These are phyloP conservation scores for Tarsius wallacei DNA, from an alignment of 2,797 vertebrate genomes.

Conservation along the genomic window DNA sequence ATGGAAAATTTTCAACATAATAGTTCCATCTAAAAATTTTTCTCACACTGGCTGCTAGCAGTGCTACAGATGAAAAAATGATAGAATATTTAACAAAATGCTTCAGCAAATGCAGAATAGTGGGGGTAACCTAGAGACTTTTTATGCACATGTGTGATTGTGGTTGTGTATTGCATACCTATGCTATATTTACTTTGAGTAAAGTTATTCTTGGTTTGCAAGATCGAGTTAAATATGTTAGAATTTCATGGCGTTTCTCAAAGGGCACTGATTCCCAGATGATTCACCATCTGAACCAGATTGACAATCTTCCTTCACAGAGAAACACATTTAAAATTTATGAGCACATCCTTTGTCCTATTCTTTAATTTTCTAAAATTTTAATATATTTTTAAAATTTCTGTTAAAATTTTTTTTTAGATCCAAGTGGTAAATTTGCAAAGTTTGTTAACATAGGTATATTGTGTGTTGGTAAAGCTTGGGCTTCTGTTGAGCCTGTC, in stretches of 20 bases:
- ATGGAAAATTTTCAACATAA: slow-evolving; percentile 55
- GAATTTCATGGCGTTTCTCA: slow-evolving; percentile 63
- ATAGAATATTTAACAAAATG: neutral
- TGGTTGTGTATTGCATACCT: slow-evolving; percentile 46
- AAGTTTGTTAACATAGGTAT: too few species aligned
- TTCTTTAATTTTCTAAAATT: neutral
- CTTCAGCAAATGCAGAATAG: slow-evolving; percentile 47
- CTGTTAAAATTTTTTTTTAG: too few species aligned
- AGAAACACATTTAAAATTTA: slow-evolving; percentile 69
- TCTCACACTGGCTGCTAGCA: slow-evolving; percentile 5
- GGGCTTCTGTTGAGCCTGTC: too few species aligned
- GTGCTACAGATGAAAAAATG: slow-evolving; percentile 29
- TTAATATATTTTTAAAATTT: too few species aligned
- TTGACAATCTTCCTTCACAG: neutral
- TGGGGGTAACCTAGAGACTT: slow-evolving; percentile 63
- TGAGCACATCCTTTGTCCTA: neutral
- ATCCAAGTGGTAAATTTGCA: too few species aligned
- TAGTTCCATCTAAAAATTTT: slow-evolving; percentile 55
- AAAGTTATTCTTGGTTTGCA: slow-evolving; percentile 63
- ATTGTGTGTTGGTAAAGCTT: too few species aligned
- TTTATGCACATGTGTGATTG: neutral
- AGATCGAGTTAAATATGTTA: slow-evolving; percentile 59
- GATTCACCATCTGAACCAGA: slow-evolving; percentile 48
- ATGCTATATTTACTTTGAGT: slow-evolving; percentile 55
- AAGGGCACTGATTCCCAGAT: slow-evolving; percentile 54